Percentiles rank a stretch among this genome's conserved stretches.
These are phyloP conservation scores for Miichthys miiuy DNA, from an alignment of 2,797 vertebrate species.

Conservation along the genomic window DNA sequence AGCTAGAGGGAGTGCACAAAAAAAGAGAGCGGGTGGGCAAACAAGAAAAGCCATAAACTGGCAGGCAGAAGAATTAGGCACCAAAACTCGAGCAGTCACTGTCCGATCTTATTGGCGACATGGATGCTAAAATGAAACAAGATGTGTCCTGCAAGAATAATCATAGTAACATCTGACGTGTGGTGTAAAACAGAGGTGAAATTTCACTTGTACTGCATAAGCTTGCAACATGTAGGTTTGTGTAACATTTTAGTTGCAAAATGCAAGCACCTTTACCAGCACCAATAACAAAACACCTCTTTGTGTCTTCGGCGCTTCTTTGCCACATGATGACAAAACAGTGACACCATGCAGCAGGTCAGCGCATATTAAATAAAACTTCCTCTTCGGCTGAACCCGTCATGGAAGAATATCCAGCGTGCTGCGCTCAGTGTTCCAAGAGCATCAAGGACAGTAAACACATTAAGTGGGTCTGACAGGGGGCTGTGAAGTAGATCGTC, in stretches of 20 bases:
- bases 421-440: conserved; percentile 15
- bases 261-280: not conserved
- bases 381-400: conserved; percentile 2
- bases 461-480: conserved; percentile 53
- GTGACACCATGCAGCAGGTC: conserved; percentile 11
- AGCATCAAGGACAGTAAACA: conserved; percentile 62
- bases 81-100: not conserved
- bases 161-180: not conserved
- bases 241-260: conserved; percentile 9
- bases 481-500: conserved; percentile 42
- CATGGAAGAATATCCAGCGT: conserved; percentile 10
- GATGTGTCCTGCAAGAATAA: not conserved
- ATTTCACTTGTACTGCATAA: not conserved
- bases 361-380: not conserved
- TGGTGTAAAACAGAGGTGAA: conserved; percentile 3
- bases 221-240: conserved; percentile 1
- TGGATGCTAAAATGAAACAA: not conserved
- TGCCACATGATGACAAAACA: not conserved
- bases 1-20: not conserved
- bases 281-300: not conserved
- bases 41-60: not conserved
- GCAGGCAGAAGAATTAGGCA: not conserved
- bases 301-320: not conserved
- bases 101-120: not conserved
- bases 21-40: not conserved